Base-by-base conservation (phyloP, 2,888 invertebrate genomes). In the Brenthis hecate region DNA sequence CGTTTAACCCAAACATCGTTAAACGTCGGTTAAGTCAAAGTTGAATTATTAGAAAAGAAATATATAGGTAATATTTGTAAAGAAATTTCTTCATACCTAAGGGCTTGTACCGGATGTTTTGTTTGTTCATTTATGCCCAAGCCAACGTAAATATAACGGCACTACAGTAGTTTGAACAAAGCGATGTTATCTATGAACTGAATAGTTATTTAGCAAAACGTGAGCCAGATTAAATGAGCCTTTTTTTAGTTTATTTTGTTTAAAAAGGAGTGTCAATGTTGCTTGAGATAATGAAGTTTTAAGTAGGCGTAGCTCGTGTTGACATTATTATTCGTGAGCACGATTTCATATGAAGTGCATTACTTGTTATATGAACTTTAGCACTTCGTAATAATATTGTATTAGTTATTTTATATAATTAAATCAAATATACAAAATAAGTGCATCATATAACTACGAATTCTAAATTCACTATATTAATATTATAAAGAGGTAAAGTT, bases 151-250 rank as follows among this genome's bases (percentile, higher is more conserved):
- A 87, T 78, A 83, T 86, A 86, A 85, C 85, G 76, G 78, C 77
- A 66, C 65, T 54, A 50, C 60, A 50, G 60, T 60, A 50, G n/a
- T 54, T 72, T 72, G 75, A 83, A 87, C 86, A 86, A 85, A 83
- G 81, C 78, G 71, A 78, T 83, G 84, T 89, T 88, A 88, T 89
- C 88, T 88, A 65, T 51, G 78, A 87, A 85, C 84, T 84, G 86
- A 86, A 86, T 85, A 86, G 82, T 85, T 81, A 79, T 81, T 84
- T 84, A 80, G 83, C 80, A 74, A 83, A 87, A 87, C 89, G 88
- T 89, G 89, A 83, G 81, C 73, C 72, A 85, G 84, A 86, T 87
- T 81, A 77, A 75, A 76, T 73, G 76, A 77, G 60, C 48, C 28
- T 71, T 72, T 81, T 86, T 80, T 80, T 72, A 71, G 69, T 77